Evolutionary conservation across 2,113 vertebrate genomes (phyloP).

Genomic region (Petaurus breviceps): DNA sequence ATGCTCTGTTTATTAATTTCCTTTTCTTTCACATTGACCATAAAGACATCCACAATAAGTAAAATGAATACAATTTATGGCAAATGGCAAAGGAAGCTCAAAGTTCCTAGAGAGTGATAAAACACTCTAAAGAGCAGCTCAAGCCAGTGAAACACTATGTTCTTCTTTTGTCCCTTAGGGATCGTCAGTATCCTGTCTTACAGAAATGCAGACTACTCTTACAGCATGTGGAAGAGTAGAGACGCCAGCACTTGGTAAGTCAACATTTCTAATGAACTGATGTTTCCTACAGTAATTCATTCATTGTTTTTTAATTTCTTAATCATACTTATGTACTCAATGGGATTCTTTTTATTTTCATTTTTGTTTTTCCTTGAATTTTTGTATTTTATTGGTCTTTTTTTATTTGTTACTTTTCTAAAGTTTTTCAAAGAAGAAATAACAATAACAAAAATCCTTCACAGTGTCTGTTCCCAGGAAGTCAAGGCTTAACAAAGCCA

Average conservation of each 20-base stretch:
- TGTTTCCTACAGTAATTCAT: not conserved
- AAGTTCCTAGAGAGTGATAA: not conserved
- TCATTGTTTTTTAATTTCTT: not conserved
- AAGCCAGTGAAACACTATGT: not conserved
- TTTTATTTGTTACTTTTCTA: not conserved
- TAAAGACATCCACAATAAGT: not conserved
- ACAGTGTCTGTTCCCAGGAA: too few species aligned
- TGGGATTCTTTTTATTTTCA: not conserved
- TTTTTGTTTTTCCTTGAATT: not conserved
- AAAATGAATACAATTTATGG: not conserved
- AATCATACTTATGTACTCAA: not conserved
- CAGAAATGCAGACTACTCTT: slow-evolving; percentile 83
- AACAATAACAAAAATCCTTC: too few species aligned
- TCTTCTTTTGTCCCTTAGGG: slow-evolving; percentile 80
- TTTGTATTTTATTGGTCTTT: not conserved
- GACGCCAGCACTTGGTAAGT: slow-evolving; percentile 91
- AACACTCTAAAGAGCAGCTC: not conserved
- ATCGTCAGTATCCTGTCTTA: slow-evolving; percentile 89
- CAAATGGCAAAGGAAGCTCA: not conserved
- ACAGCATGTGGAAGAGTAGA: slow-evolving; percentile 89
- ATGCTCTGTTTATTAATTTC: slow-evolving; percentile 35
- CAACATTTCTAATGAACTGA: not conserved
- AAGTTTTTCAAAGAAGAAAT: not conserved
- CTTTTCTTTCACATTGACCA: slow-evolving; percentile 1
- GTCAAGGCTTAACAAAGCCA: too few species aligned